Evolutionary conservation across 2,888 invertebrate genomes (phyloP).

Genomic region (Stenoptilia bipunctidactyla): DNA sequence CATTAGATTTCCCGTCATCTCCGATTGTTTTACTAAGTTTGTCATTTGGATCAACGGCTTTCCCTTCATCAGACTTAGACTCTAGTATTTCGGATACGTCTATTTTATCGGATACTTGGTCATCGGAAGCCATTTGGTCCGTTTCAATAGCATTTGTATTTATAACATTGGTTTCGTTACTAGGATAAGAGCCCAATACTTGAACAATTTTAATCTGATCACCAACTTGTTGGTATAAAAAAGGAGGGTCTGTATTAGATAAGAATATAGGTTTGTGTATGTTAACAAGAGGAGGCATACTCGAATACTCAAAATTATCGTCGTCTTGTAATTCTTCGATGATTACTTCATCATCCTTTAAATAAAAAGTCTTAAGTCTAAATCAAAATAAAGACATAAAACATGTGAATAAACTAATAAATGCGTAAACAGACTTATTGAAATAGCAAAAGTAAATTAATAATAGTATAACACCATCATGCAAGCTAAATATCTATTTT

Average conservation of each 20-base stretch:
- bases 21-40: no score
- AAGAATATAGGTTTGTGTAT: slow-evolving; percentile 42
- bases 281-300: slow-evolving; percentile 58
- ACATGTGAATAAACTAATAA: slow-evolving; percentile 38
- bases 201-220: slow-evolving; percentile 56
- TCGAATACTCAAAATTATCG: slow-evolving; percentile 54
- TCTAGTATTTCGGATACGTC: slow-evolving; percentile 3
- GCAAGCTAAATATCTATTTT: no score
- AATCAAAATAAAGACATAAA: slow-evolving; percentile 33
- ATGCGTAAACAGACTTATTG: slow-evolving; percentile 54
- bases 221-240: slow-evolving; percentile 57
- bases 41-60: no score
- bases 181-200: slow-evolving; percentile 31
- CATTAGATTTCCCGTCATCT: no score
- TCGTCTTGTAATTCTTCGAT: slow-evolving; percentile 64
- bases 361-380: slow-evolving; percentile 63
- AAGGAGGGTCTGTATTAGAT: slow-evolving; percentile 56
- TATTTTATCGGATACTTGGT: neutral
- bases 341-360: slow-evolving; percentile 66
- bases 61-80: neutral
- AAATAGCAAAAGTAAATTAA: slow-evolving; percentile 3
- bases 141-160: no score
- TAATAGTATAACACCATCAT: no score
- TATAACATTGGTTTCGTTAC: neutral
- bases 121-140: no score